phyloP scores from a whole-genome alignment of 1,140 invertebrate species.

The Aphaenogaster rudis region DNA sequence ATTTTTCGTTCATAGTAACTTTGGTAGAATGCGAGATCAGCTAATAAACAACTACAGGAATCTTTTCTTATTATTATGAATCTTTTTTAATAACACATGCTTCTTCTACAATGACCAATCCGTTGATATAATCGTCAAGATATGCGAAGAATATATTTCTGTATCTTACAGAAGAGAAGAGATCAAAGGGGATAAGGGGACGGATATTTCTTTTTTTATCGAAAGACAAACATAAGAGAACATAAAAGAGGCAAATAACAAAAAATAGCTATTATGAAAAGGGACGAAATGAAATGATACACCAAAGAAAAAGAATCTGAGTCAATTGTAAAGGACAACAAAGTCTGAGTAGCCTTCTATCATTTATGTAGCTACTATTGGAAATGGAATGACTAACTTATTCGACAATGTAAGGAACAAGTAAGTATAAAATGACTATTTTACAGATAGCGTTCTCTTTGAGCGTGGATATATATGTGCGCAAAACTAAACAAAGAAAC shows the following conservation, averaged over 20 bases:
- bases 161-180: background rate
- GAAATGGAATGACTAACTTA: slow-evolving; percentile 33
- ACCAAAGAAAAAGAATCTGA: slow-evolving; percentile 28
- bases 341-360: slow-evolving; percentile 9
- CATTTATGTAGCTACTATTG: slow-evolving; percentile 37
- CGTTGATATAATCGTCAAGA: slow-evolving; percentile 16
- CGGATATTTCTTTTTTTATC: background rate
- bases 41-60: background rate
- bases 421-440: slow-evolving; percentile 54
- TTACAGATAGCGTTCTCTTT: slow-evolving; percentile 31
- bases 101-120: background rate
- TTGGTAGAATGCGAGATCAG: background rate
- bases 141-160: slow-evolving; percentile 17
- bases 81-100: background rate
- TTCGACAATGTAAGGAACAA: slow-evolving; percentile 1
- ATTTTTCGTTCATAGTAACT: background rate
- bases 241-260: slow-evolving; percentile 27
- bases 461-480: slow-evolving; percentile 21
- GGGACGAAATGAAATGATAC: slow-evolving; percentile 1
- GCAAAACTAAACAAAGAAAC: slow-evolving; percentile 34
- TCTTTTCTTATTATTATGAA: background rate
- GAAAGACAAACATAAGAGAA: background rate
- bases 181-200: background rate
- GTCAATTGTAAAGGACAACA: slow-evolving; percentile 5
- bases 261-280: background rate